These are phyloP conservation scores for Pogonomyrmex barbatus DNA, from an alignment of 1,140 invertebrate genomes.

Conservation along the genomic window DNA sequence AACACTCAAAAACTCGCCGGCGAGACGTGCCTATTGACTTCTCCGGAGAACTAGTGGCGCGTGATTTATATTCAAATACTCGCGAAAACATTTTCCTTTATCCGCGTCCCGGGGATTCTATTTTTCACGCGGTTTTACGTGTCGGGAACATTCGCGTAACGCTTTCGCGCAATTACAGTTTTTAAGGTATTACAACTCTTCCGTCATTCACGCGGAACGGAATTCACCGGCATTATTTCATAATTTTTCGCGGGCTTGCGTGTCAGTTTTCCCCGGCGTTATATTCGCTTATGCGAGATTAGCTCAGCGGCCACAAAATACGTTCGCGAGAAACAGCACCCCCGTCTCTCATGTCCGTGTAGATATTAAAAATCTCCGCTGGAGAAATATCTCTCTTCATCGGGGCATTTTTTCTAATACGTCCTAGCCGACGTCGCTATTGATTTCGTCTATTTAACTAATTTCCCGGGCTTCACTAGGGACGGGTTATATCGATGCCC, in stretches of 20 bases:
- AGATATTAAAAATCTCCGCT: not conserved
- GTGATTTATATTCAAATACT: constrained; percentile 60
- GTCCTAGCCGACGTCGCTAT: constrained; percentile 10
- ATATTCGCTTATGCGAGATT: constrained; percentile 38
- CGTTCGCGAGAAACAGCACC: not conserved
- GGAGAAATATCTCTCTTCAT: not conserved
- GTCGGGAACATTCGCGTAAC: constrained; percentile 20
- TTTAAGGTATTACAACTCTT: constrained; percentile 45
- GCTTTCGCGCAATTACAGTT: constrained; percentile 52
- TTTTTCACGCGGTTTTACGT: constrained; percentile 40
- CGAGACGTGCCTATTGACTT: constrained; percentile 49
- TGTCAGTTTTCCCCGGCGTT: constrained; percentile 26
- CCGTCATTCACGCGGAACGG: constrained; percentile 26
- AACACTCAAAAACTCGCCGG: constrained; percentile 10
- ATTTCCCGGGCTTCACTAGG: constrained; percentile 20
- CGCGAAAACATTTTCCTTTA: constrained; percentile 51
- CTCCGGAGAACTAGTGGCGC: constrained; percentile 16
- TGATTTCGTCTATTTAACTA: constrained; percentile 47
- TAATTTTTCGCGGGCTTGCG: constrained; percentile 43
- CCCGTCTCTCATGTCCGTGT: not conserved
- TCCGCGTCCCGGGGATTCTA: constrained; percentile 18
- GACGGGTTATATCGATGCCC: constrained; percentile 33
- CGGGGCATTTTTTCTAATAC: constrained; percentile 11
- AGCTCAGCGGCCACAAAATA: constrained; percentile 24
- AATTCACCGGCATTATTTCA: constrained; percentile 43